These are phyloP conservation scores for Arnoldichthys spilopterus DNA, from an alignment of 2,797 vertebrate genomes.

Conservation along the genomic window DNA sequence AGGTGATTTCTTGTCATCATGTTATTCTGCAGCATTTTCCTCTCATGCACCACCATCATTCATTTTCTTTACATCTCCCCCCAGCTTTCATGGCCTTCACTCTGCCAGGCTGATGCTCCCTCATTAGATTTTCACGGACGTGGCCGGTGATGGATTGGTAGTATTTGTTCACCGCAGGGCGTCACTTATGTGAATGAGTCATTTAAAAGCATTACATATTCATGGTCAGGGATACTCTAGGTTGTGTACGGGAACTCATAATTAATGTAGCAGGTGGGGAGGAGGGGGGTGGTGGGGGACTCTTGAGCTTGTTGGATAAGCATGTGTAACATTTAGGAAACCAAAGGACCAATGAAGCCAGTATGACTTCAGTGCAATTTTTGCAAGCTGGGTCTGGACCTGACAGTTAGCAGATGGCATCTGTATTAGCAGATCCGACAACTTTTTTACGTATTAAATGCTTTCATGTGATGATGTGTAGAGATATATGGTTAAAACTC, in stretches of 20 bases:
- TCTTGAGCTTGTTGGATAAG: slow-evolving; percentile 85
- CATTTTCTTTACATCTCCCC: slow-evolving; percentile 57
- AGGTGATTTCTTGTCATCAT: background rate
- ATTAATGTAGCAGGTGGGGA: slow-evolving; percentile 91
- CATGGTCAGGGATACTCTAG: slow-evolving; percentile 91
- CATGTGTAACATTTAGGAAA: slow-evolving; percentile 88
- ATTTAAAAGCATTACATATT: slow-evolving; percentile 98
- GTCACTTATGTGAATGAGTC: slow-evolving; percentile 95
- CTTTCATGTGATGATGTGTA: too few relatives aligned
- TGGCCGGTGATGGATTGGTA: slow-evolving; percentile 92
- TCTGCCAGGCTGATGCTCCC: slow-evolving; percentile 78
- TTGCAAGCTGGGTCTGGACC: too few relatives aligned
- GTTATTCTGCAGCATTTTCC: background rate
- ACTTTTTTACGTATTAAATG: too few relatives aligned
- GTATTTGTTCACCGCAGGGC: slow-evolving; percentile 96
- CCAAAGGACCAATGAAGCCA: slow-evolving; percentile 84
- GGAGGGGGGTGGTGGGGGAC: slow-evolving; percentile 75
- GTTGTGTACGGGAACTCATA: slow-evolving; percentile 92
- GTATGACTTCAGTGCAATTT: background rate
- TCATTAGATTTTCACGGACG: slow-evolving; percentile 94
- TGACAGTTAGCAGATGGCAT: too few relatives aligned
- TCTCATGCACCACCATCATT: background rate
- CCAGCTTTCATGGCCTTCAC: slow-evolving; percentile 62
- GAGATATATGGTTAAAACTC: too few relatives aligned
- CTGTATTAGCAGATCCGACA: too few relatives aligned